phyloP scores from a whole-genome alignment of 37 sponge, comb jelly and placozoan genomes.

The Petrosia ficiformis region DNA sequence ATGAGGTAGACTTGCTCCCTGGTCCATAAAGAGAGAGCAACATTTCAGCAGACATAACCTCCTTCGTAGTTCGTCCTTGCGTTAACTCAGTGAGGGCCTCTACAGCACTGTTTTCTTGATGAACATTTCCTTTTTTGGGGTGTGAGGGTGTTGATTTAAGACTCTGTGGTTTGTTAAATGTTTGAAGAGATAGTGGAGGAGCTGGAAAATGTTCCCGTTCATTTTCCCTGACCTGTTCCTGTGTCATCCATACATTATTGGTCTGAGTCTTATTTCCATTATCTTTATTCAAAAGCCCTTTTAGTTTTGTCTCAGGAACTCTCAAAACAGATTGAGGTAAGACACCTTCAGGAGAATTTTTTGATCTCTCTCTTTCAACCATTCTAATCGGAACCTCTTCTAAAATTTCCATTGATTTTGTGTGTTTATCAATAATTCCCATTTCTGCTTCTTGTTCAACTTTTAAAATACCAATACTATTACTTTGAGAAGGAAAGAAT shows the following conservation, averaged over 20 bases:
- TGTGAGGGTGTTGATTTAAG: neutral
- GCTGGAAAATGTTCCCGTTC: neutral
- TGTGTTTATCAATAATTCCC: constrained; percentile 22
- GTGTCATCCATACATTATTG: too few relatives aligned
- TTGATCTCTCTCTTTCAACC: neutral
- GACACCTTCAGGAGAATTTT: neutral
- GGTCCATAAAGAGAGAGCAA: constrained; percentile 34
- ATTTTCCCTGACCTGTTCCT: too few relatives aligned
- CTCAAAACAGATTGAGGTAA: neutral
- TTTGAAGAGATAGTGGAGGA: neutral
- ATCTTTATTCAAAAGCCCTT: neutral
- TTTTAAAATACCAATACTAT: constrained; percentile 14
- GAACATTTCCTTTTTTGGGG: neutral
- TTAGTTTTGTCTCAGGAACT: neutral
- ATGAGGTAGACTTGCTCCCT: neutral
- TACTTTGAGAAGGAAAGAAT: neutral
- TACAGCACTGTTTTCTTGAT: neutral
- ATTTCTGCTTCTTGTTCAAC: constrained; percentile 28
- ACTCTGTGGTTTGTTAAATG: neutral
- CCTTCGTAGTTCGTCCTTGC: constrained; percentile 29
- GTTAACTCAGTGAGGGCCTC: constrained; percentile 1
- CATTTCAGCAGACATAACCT: constrained; percentile 59
- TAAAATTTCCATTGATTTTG: constrained; percentile 42
- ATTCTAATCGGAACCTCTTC: constrained; percentile 48
- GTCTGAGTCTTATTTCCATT: neutral